Percentiles rank a stretch among this genome's conserved stretches.
Evolutionary conservation across 1,140 invertebrate genomes (phyloP).

Genomic region (Anthonomus grandis): DNA sequence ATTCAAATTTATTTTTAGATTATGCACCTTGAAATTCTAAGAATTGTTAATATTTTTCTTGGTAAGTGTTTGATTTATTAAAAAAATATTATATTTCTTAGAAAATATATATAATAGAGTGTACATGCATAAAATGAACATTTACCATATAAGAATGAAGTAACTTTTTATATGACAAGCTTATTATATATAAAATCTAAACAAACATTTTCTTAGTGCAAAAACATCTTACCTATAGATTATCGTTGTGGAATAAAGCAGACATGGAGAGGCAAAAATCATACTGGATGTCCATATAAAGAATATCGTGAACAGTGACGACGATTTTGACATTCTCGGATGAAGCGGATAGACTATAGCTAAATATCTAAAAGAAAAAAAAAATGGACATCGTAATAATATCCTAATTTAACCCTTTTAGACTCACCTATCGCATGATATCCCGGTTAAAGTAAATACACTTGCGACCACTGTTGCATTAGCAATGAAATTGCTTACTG

Average conservation of each 20-base stretch:
- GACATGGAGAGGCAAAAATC: slow-evolving; percentile 73
- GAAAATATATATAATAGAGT: too few relatives aligned
- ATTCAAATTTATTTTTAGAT: too few relatives aligned
- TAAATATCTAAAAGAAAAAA: slow-evolving; percentile 68
- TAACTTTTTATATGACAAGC: too few relatives aligned
- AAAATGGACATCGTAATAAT: background rate
- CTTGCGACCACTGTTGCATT: slow-evolving; percentile 83
- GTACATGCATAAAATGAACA: too few relatives aligned
- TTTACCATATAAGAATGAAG: too few relatives aligned
- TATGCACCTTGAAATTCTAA: too few relatives aligned
- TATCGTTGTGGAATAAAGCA: slow-evolving; percentile 77
- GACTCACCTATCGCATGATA: slow-evolving; percentile 77
- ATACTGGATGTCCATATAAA: slow-evolving; percentile 80
- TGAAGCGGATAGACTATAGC: slow-evolving; percentile 87
- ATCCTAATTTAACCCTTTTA: background rate
- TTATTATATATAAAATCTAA: too few relatives aligned
- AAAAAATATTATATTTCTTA: too few relatives aligned
- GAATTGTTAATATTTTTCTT: too few relatives aligned
- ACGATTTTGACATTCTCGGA: slow-evolving; percentile 75
- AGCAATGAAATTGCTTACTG: slow-evolving; percentile 85
- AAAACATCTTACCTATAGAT: slow-evolving; percentile 68
- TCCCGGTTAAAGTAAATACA: slow-evolving; percentile 86
- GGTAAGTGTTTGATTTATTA: too few relatives aligned
- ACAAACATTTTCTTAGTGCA: too few relatives aligned
- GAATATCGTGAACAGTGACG: slow-evolving; percentile 71